Evolutionary conservation across 1,140 invertebrate species (phyloP).

Genomic region (Brachionus rotundiformis): DNA sequence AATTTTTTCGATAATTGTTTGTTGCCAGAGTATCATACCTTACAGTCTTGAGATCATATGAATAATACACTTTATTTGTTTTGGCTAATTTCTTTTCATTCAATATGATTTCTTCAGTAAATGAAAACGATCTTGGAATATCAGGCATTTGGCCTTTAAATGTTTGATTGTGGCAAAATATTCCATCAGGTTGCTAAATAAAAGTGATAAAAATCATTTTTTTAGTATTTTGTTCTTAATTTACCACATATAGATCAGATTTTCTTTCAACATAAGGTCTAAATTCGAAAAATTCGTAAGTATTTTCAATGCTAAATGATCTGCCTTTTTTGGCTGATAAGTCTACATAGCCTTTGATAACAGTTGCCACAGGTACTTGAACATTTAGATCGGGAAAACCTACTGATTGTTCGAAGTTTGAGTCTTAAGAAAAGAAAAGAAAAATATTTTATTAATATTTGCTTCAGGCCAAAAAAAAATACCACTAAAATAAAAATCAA

Average conservation of each 20-base stretch:
- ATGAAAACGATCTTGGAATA: conserved; percentile 37
- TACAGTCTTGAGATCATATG: conserved; percentile 17
- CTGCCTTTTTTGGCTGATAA: background rate
- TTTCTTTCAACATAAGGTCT: conserved; percentile 36
- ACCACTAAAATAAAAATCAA: conserved; percentile 48
- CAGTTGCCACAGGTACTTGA: conserved; percentile 9
- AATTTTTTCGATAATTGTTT: conserved; percentile 17
- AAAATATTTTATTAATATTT: background rate
- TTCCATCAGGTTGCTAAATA: conserved; percentile 31
- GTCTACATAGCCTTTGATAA: background rate
- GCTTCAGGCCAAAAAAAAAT: no score
- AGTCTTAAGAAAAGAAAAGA: background rate
- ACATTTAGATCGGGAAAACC: conserved; percentile 15
- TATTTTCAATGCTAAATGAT: background rate
- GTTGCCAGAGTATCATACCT: background rate
- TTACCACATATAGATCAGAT: conserved; percentile 28
- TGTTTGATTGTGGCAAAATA: conserved; percentile 31
- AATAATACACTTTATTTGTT: conserved; percentile 23
- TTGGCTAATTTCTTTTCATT: background rate
- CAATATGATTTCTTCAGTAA: conserved; percentile 18
- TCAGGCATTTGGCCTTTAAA: conserved; percentile 27
- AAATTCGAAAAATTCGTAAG: conserved; percentile 39
- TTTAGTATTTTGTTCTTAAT: no score
- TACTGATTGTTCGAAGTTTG: conserved; percentile 5
- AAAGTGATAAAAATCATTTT: background rate